These are phyloP conservation scores for Botia almorhae DNA, from an alignment of 2,797 vertebrate species.

Conservation along the genomic window DNA sequence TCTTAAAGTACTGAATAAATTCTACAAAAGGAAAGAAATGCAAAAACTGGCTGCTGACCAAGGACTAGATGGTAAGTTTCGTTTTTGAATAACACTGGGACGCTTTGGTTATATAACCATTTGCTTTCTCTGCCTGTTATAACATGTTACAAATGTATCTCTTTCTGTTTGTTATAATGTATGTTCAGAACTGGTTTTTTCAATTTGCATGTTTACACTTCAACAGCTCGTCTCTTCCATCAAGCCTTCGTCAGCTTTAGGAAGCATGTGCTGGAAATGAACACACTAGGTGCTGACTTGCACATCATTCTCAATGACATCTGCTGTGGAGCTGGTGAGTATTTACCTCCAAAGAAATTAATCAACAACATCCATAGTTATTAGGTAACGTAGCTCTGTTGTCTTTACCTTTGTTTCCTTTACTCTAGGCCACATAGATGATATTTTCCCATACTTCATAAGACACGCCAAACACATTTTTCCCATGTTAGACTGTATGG, in stretches of 20 bases:
- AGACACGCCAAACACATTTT: conserved; percentile 94
- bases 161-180: neutral
- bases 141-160: neutral
- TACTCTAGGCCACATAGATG: conserved; percentile 83
- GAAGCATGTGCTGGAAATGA: conserved; percentile 86
- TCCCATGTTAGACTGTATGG: conserved; percentile 97
- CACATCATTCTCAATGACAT: conserved; percentile 96
- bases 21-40: conserved; percentile 96
- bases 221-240: conserved; percentile 92
- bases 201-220: neutral
- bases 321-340: conserved; percentile 89
- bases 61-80: conserved; percentile 90
- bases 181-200: neutral
- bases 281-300: conserved; percentile 85
- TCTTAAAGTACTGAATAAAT: conserved; percentile 89
- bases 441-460: conserved; percentile 95
- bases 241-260: conserved; percentile 97
- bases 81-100: neutral
- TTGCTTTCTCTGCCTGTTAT: neutral
- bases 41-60: conserved; percentile 89
- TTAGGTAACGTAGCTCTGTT: too few species aligned
- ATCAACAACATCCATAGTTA: neutral
- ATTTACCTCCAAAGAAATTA: neutral
- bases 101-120: neutral
- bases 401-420: neutral